These are phyloP conservation scores for Drosophila setifemur DNA, from an alignment of 1,140 invertebrate species.

Conservation along the genomic window DNA sequence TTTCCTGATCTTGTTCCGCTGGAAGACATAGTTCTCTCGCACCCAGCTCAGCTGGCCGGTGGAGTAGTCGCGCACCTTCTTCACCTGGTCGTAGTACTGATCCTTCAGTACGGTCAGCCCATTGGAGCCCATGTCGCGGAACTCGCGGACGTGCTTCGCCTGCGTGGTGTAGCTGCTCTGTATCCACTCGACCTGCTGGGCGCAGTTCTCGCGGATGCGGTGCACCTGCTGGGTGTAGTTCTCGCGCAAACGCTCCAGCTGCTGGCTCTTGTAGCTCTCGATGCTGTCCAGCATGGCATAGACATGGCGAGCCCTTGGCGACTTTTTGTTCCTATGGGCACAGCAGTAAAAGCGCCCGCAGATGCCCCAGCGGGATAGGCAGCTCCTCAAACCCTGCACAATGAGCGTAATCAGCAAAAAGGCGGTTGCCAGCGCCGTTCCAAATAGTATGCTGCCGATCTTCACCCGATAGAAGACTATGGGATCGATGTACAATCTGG, in stretches of 20 bases:
- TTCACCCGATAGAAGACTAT: slow-evolving; percentile 91
- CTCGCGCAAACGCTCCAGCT: slow-evolving; percentile 93
- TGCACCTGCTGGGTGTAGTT: slow-evolving; percentile 96
- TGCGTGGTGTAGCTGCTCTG: slow-evolving; percentile 94
- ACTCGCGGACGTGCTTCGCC: slow-evolving; percentile 93
- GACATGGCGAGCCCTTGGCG: slow-evolving; percentile 91
- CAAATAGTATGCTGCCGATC: slow-evolving; percentile 92
- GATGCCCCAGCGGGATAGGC: slow-evolving; percentile 87
- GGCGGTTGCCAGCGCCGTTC: slow-evolving; percentile 88
- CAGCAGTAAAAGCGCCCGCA: slow-evolving; percentile 86
- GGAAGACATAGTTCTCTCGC: slow-evolving; percentile 96
- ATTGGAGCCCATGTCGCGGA: slow-evolving; percentile 94
- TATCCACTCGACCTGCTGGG: slow-evolving; percentile 96
- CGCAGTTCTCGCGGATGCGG: slow-evolving; percentile 95
- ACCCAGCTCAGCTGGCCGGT: slow-evolving; percentile 95
- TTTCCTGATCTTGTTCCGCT: slow-evolving; percentile 95
- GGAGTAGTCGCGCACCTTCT: slow-evolving; percentile 94
- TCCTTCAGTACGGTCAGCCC: slow-evolving; percentile 92
- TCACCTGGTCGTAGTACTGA: slow-evolving; percentile 95
- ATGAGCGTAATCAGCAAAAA: slow-evolving; percentile 92
- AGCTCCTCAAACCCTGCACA: slow-evolving; percentile 87
- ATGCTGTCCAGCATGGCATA: slow-evolving; percentile 94
- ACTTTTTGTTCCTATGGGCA: slow-evolving; percentile 84
- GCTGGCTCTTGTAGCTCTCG: slow-evolving; percentile 94
- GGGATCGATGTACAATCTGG: slow-evolving; percentile 89